Conservation (phyloP, 2,888 invertebrate species). For the Lasioglossum malachurum region DNA sequence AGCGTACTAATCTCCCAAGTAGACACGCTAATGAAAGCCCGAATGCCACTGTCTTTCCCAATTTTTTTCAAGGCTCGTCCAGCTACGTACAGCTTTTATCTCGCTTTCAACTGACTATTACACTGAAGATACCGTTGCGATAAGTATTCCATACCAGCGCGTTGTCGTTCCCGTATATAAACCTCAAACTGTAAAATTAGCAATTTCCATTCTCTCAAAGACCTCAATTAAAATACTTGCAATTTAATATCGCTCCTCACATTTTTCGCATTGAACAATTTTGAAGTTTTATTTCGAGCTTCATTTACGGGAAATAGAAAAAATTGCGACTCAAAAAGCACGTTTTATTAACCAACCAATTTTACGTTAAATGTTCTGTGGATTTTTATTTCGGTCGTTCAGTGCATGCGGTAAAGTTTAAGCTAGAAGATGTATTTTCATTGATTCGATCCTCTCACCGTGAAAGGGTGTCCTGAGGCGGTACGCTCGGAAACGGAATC, state of each 20-base stretch:
- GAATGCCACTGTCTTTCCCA: constrained; percentile 69
- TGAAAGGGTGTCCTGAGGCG: not conserved
- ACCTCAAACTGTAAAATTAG: not conserved
- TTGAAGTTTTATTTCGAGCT: not conserved
- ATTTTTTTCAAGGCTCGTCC: constrained; percentile 56
- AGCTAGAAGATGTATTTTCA: not conserved
- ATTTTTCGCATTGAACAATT: not conserved
- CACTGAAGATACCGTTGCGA: constrained; percentile 32
- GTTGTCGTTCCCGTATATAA: not conserved
- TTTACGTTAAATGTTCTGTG: not conserved
- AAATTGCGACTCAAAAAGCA: not conserved
- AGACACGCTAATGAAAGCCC: constrained; percentile 81
- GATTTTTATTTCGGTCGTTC: not conserved
- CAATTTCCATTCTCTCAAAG: not conserved
- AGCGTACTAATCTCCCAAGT: constrained; percentile 80
- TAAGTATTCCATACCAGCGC: constrained; percentile 20
- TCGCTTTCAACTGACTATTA: constrained; percentile 48
- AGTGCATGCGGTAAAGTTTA: not conserved
- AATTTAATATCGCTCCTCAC: not conserved
- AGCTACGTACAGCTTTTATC: constrained; percentile 48
- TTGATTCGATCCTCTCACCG: not conserved
- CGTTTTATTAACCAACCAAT: not conserved
- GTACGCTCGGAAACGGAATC: not conserved
- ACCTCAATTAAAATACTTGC: not conserved
- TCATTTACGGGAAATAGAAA: not conserved